Percentiles rank a stretch among this genome's conserved stretches.
phyloP scores from a whole-genome alignment of 2,797 vertebrate species.

The Squalus acanthias region DNA sequence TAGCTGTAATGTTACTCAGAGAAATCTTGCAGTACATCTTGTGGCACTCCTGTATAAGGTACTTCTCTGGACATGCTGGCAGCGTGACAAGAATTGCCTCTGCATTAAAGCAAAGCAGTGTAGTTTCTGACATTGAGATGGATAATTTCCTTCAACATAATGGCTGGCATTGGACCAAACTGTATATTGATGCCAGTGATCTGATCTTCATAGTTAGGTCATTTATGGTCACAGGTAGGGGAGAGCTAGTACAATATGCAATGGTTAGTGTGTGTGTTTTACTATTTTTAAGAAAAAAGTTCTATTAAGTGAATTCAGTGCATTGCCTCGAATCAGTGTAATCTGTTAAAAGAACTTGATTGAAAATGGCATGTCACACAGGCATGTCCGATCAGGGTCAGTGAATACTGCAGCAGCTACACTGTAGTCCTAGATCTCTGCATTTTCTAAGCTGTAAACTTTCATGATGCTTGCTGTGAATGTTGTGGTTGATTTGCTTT shows the following conservation, averaged over 20 bases:
- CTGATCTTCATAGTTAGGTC: background rate
- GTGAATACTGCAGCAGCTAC: background rate
- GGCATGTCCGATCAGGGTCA: background rate
- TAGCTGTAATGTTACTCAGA: background rate
- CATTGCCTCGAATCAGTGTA: background rate
- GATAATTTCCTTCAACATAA: slow-evolving; percentile 23
- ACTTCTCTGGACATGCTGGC: background rate
- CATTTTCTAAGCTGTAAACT: background rate
- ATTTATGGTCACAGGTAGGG: background rate
- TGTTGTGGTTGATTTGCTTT: background rate
- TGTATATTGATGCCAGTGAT: background rate
- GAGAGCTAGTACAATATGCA: background rate
- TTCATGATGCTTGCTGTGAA: background rate
- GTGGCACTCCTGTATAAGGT: background rate
- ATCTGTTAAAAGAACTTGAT: background rate
- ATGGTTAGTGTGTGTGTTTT: too few relatives aligned
- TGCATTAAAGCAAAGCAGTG: background rate
- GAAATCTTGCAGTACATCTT: background rate
- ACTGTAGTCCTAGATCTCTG: background rate
- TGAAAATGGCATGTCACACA: background rate
- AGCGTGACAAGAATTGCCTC: background rate
- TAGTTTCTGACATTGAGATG: background rate
- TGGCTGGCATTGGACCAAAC: background rate
- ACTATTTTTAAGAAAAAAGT: background rate
- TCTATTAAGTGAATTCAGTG: background rate